Evolutionary conservation across 2,797 vertebrate species (phyloP).

Genomic region (Centropyge bicolor): DNA sequence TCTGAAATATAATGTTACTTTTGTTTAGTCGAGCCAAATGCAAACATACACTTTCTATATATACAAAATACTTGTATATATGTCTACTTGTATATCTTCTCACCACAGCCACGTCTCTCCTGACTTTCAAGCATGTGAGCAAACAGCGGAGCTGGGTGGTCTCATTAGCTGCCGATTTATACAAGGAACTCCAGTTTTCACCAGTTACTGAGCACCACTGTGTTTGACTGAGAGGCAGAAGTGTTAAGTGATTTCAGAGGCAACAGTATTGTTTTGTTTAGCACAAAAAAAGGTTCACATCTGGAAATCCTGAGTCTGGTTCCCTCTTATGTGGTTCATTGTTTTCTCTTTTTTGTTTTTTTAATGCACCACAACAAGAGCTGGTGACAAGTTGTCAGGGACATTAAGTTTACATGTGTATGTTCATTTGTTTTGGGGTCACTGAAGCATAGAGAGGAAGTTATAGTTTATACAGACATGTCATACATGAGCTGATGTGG

Average conservation of each 20-base stretch:
- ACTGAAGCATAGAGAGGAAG: background rate
- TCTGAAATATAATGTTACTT: background rate
- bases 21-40: background rate
- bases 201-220: background rate
- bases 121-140: conserved; percentile 15
- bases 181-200: conserved; percentile 24
- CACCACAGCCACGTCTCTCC: background rate
- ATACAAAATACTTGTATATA: background rate
- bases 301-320: conserved; percentile 36
- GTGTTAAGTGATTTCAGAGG: conserved; percentile 46
- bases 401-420: background rate
- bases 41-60: background rate
- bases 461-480: background rate
- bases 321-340: background rate
- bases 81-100: background rate
- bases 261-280: conserved; percentile 11
- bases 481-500: background rate
- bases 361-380: background rate
- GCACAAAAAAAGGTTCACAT: conserved; percentile 18
- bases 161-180: conserved; percentile 41
- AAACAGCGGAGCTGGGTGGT: conserved; percentile 20
- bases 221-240: conserved; percentile 17
- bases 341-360: background rate
- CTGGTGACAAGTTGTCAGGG: conserved; percentile 18
- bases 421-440: background rate